A percentile compares a stretch with the other conserved stretches of the same genome.
phyloP scores from a whole-genome alignment of 2,888 invertebrate species.

The Omphaloscelis lunosa region DNA sequence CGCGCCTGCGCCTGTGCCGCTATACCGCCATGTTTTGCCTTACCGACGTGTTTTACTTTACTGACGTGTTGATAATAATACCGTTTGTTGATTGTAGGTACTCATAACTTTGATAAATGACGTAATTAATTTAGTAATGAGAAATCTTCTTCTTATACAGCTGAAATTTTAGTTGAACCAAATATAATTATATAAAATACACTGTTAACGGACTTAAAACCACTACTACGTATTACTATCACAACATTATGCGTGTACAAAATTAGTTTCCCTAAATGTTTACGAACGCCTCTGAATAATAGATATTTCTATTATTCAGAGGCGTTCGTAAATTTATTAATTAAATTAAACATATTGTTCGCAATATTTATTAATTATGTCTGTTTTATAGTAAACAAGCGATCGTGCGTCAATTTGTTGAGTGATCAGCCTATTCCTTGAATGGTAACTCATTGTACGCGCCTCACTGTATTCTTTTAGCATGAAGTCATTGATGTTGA shows the following conservation, averaged over 20 bases:
- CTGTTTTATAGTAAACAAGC: conserved; percentile 46
- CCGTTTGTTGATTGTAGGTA: neutral
- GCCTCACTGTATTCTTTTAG: conserved; percentile 78
- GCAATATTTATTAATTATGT: conserved; percentile 28
- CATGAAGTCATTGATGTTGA: conserved; percentile 83
- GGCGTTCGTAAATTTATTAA: too few species aligned
- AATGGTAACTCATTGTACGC: conserved; percentile 65
- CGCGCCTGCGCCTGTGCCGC: conserved; percentile 59
- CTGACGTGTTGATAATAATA: conserved; percentile 12
- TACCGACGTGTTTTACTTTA: conserved; percentile 18
- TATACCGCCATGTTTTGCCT: conserved; percentile 21
- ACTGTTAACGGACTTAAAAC: neutral
- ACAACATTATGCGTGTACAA: neutral
- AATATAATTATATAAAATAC: neutral
- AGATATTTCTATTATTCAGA: too few species aligned
- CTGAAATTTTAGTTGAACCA: neutral
- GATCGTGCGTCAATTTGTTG: conserved; percentile 57
- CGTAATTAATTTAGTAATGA: neutral
- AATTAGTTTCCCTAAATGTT: neutral
- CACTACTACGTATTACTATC: neutral
- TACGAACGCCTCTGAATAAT: neutral
- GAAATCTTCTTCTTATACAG: neutral
- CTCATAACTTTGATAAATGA: conserved; percentile 4
- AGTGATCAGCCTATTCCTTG: conserved; percentile 71
- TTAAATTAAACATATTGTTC: too few species aligned